Evolutionary conservation across 35 echinoderm and acorn worm species (phyloP).

Genomic region (Ptychodera flava): DNA sequence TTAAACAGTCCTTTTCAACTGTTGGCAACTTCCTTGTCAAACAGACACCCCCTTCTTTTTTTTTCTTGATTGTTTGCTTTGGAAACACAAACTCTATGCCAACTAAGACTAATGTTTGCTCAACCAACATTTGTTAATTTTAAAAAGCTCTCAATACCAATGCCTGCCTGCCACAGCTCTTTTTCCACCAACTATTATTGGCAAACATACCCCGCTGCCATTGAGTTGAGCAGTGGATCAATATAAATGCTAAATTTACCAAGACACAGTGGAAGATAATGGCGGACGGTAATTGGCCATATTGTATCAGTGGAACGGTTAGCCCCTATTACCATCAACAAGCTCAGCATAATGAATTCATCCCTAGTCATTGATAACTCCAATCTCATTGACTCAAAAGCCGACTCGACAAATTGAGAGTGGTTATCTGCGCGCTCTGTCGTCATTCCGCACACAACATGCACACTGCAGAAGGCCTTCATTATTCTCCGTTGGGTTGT

Average conservation of each 20-base stretch:
- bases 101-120: slow-evolving; percentile 36
- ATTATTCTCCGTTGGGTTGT: background rate
- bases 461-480: background rate
- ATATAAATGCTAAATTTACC: background rate
- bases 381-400: background rate
- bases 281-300: background rate
- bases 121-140: slow-evolving; percentile 58
- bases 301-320: background rate
- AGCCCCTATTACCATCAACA: background rate
- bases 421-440: background rate
- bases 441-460: background rate
- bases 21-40: background rate
- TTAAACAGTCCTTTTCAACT: background rate
- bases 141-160: slow-evolving; percentile 17
- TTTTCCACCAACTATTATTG: background rate
- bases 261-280: background rate
- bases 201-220: background rate
- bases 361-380: background rate
- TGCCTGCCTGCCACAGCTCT: background rate
- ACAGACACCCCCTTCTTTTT: background rate
- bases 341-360: background rate
- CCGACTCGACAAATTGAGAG: background rate
- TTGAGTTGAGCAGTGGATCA: too few relatives aligned
- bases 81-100: background rate
- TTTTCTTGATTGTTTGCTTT: background rate